phyloP scores from a whole-genome alignment of 2,888 invertebrate genomes.

The Cabera pusaria region DNA sequence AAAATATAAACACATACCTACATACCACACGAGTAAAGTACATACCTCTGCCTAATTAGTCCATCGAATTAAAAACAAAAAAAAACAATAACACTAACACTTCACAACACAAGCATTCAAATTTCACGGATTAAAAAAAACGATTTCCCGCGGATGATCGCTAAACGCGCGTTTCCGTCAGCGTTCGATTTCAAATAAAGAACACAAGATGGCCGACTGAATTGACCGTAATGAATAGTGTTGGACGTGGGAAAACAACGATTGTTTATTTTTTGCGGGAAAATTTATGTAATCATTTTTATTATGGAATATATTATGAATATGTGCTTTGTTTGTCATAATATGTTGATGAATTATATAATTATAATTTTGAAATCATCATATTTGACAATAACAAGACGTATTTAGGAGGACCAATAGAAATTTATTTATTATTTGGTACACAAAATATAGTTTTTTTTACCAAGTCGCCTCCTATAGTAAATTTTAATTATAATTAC shows the following conservation, averaged over 20 bases:
- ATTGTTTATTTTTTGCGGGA: conserved; percentile 27
- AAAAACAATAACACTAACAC: conserved; percentile 4
- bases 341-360: too few species aligned
- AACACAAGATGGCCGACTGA: conserved; percentile 69
- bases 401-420: too few species aligned
- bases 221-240: conserved; percentile 59
- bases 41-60: conserved; percentile 1
- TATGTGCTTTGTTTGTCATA: too few species aligned
- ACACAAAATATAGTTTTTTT: too few species aligned
- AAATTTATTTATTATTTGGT: too few species aligned
- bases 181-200: conserved; percentile 75
- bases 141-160: conserved; percentile 46
- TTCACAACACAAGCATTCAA: conserved; percentile 4
- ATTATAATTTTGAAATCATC: too few species aligned
- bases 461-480: too few species aligned
- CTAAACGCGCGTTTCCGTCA: conserved; percentile 61
- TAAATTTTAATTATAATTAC: too few species aligned
- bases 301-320: too few species aligned
- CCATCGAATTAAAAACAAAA: conserved; percentile 7
- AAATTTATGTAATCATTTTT: background rate
- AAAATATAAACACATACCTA: too few species aligned
- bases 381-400: too few species aligned
- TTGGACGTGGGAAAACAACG: conserved; percentile 41
- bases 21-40: too few species aligned
- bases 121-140: conserved; percentile 18